Percentiles rank a stretch among this genome's conserved stretches.
Conservation (phyloP, 2,888 invertebrate genomes). For the Baronia brevicornis region DNA sequence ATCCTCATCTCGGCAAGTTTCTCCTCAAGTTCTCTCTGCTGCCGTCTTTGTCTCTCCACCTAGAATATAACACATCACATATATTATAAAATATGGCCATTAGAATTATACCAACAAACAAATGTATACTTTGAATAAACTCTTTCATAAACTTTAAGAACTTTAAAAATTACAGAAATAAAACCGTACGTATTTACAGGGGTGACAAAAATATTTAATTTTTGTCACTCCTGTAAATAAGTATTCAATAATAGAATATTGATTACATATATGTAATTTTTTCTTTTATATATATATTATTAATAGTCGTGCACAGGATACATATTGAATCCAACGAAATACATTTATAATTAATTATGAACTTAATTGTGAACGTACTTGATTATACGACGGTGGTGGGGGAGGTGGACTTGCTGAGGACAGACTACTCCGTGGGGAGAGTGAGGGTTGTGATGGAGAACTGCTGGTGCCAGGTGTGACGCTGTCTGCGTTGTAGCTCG, state of each 20-base stretch:
- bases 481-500: conserved; percentile 60
- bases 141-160: no score
- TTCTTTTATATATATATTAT: background rate
- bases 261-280: no score
- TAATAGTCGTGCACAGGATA: no score
- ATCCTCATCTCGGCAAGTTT: conserved; percentile 75
- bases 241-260: no score
- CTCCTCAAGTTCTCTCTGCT: conserved; percentile 67
- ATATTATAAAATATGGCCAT: no score
- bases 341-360: no score
- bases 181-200: no score
- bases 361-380: conserved; percentile 36
- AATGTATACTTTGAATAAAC: background rate
- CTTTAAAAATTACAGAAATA: no score
- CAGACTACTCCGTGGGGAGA: conserved; percentile 89
- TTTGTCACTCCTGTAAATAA: no score
- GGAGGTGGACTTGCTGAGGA: conserved; percentile 92
- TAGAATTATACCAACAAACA: no score
- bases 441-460: conserved; percentile 83
- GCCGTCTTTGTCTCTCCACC: conserved; percentile 79
- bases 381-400: conserved; percentile 67
- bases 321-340: no score
- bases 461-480: conserved; percentile 81
- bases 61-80: conserved; percentile 60
- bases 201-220: no score